phyloP scores from a whole-genome alignment of 2,888 invertebrate species.

The Mycalesis mineus region DNA sequence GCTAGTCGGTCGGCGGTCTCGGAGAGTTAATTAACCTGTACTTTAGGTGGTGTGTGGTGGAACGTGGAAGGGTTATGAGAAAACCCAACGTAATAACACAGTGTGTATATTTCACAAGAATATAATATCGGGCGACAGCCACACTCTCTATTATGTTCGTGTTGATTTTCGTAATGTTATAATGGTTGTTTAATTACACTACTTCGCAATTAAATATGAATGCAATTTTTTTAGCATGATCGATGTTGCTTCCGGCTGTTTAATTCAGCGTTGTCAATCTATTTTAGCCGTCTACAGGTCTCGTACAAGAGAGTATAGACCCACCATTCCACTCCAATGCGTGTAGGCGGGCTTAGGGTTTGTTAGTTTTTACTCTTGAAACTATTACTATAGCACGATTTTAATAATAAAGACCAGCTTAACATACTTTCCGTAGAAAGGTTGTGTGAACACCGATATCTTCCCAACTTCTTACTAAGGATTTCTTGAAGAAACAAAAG shows the following conservation, averaged over 20 bases:
- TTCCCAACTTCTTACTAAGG: too few relatives aligned
- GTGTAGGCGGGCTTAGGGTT: too few relatives aligned
- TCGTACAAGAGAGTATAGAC: too few relatives aligned
- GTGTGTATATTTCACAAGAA: conserved; percentile 1
- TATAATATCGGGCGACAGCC: not conserved
- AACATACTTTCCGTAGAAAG: too few relatives aligned
- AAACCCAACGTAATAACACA: conserved; percentile 43
- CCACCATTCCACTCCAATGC: too few relatives aligned
- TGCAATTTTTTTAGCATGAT: not conserved
- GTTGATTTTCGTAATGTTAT: not conserved
- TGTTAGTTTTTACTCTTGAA: too few relatives aligned
- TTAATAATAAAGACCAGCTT: too few relatives aligned
- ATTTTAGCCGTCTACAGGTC: too few relatives aligned
- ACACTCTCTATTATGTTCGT: not conserved
- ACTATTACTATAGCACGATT: too few relatives aligned
- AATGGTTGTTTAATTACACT: not conserved
- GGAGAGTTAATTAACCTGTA: conserved; percentile 67
- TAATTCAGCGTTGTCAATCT: too few relatives aligned
- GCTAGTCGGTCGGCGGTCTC: conserved; percentile 39
- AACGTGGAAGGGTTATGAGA: conserved; percentile 60
- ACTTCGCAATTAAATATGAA: not conserved
- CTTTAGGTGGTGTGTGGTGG: conserved; percentile 50
- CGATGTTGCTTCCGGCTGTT: not conserved
- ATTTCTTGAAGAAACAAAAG: too few relatives aligned
- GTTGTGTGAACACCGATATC: too few relatives aligned